Evolutionary conservation across 2,888 invertebrate species (phyloP), one percentile per base, ranked within the genome.

Genomic region (Tridacna crocea): DNA sequence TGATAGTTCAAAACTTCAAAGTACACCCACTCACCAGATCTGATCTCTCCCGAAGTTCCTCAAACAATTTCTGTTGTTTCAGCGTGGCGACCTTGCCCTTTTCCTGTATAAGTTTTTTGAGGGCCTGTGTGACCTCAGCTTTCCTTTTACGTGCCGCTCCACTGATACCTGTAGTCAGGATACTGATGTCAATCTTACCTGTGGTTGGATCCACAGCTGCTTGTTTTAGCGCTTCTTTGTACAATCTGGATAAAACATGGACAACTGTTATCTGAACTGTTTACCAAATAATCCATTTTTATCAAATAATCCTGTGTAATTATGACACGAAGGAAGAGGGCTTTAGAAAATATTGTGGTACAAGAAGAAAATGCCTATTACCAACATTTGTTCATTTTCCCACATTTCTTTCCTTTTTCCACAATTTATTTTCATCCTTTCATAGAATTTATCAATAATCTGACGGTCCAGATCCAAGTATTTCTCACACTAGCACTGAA

Each of bases 161-260:
- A 83, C 98, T 99, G 90, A 98, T 96, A 0, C 99, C 99, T 0
- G 99, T 99, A 0, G 99, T 98, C 70, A 99, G 95, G 94, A 99
- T 99, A 88, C 97, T 97, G 58, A 99, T 97, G 95, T 99, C 99
- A 90, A 99, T 99, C 94, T 97, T 98, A 0, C 99, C 99, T 0
- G 98, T 99, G 3, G 97, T 95, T 0, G 99, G 99, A 96, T 99
- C 99, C 0, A 98, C 98, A 0, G 99, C 99, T 0, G 99, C 98
- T 94, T 99, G 99, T 94, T 99, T 99, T 72, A 99, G 95, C 0
- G 99, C 99, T 95, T 99, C 99, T 61, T 98, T 96, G 95, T 99
- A 98, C 65, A 99, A 95, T 89, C 98, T 97, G 93, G 51, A 91
- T 58, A 27, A 48, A n/a, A 72, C 12, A 55, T 55, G 55, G 15